Evolutionary conservation across 2,797 vertebrate genomes (phyloP).

Genomic region (Hapalemur alaotrensis): DNA sequence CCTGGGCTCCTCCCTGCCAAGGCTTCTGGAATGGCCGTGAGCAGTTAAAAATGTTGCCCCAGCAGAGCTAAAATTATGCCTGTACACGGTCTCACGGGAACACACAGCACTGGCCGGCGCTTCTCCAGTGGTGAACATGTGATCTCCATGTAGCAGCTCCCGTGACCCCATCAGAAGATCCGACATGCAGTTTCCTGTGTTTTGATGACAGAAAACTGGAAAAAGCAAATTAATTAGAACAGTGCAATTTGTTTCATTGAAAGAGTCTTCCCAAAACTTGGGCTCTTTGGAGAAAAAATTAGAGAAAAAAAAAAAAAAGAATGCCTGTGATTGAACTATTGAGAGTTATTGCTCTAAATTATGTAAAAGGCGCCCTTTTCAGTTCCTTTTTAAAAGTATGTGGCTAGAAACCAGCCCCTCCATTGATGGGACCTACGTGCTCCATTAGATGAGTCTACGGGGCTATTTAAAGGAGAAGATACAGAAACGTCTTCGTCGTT

Average conservation of each 20-base stretch:
- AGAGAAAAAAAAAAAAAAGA: background rate
- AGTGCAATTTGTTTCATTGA: background rate
- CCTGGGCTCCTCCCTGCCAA: background rate
- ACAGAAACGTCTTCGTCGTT: background rate
- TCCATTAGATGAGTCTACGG: background rate
- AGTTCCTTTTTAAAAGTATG: background rate
- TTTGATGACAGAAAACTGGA: background rate
- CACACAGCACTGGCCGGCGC: rapidly evolving
- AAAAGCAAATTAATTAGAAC: background rate
- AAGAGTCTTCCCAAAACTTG: background rate
- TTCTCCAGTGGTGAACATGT: background rate
- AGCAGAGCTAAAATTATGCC: rapidly evolving
- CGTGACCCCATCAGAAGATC: background rate
- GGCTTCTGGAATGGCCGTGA: background rate
- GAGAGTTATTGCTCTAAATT: background rate
- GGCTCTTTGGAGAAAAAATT: background rate
- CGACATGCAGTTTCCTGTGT: background rate
- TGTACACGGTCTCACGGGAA: rapidly evolving
- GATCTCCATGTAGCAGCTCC: rapidly evolving
- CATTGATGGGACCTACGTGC: no score
- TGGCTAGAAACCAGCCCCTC: background rate
- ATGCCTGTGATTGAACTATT: background rate
- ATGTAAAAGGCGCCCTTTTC: background rate
- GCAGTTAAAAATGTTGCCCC: no score
- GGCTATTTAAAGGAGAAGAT: background rate